A percentile compares a stretch with the other conserved stretches of the same genome.
phyloP scores from a whole-genome alignment of 37 sponge, comb jelly and placozoan species.

The Cliona cf. orientalis region DNA sequence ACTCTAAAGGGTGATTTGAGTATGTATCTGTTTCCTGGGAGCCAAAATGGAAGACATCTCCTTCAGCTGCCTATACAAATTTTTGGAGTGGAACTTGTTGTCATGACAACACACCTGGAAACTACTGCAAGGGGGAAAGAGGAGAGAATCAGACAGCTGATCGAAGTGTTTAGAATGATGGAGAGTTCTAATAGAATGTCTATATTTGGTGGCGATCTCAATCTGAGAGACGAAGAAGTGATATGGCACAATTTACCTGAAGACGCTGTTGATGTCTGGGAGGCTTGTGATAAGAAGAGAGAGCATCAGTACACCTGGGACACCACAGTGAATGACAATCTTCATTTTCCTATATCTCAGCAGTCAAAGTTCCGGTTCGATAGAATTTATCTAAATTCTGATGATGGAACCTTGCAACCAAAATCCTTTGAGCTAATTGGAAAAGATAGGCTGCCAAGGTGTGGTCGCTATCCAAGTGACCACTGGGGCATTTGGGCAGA shows the following conservation, averaged over 20 bases:
- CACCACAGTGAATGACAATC: slow-evolving; percentile 56
- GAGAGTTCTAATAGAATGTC: not conserved
- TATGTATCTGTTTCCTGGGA: too few species aligned
- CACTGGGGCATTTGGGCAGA: slow-evolving; percentile 83
- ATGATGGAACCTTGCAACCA: slow-evolving; percentile 5
- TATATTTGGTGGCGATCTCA: slow-evolving; percentile 86
- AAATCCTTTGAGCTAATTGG: slow-evolving; percentile 69
- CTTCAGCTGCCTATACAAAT: too few species aligned
- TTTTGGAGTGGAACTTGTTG: too few species aligned
- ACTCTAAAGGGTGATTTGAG: too few species aligned
- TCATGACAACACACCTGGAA: too few species aligned
- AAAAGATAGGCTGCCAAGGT: slow-evolving; percentile 44
- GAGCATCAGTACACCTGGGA: slow-evolving; percentile 83
- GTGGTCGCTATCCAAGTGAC: slow-evolving; percentile 80
- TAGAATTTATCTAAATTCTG: slow-evolving; percentile 56
- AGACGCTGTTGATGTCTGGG: slow-evolving; percentile 74
- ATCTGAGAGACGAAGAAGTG: slow-evolving; percentile 76
- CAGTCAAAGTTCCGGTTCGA: slow-evolving; percentile 61
- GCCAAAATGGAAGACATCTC: too few species aligned
- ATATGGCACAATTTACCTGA: slow-evolving; percentile 24
- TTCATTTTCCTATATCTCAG: slow-evolving; percentile 28
- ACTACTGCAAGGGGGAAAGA: too few species aligned
- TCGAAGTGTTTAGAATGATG: too few species aligned
- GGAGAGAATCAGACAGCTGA: too few species aligned
- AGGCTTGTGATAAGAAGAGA: slow-evolving; percentile 43